phyloP scores from a whole-genome alignment of 1,140 invertebrate species.

The Brachionus paranguensis region DNA sequence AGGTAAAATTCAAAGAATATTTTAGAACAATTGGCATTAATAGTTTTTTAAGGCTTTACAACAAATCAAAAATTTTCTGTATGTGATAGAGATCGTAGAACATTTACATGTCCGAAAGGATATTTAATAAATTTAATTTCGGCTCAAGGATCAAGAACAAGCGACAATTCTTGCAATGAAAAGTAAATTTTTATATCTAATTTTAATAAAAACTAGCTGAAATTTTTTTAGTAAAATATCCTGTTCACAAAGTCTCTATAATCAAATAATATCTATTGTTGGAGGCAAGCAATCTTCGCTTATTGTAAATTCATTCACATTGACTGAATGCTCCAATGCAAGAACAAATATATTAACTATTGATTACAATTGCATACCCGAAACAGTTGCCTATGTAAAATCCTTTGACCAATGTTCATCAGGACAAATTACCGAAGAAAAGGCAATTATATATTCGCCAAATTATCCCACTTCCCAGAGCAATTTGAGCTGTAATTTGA shows the following conservation, averaged over 20 bases:
- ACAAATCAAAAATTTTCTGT: slow-evolving; percentile 2
- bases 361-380: slow-evolving; percentile 34
- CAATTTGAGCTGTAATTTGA: slow-evolving; percentile 23
- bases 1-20: not conserved
- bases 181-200: not conserved
- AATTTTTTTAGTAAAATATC: not conserved
- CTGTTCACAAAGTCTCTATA: slow-evolving; percentile 8
- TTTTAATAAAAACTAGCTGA: not conserved
- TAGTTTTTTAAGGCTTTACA: not conserved
- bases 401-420: not conserved
- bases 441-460: not conserved
- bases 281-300: not conserved
- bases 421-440: not conserved
- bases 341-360: not conserved
- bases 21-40: not conserved
- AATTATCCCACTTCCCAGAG: not conserved
- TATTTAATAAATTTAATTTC: slow-evolving; percentile 23
- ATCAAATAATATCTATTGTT: not conserved
- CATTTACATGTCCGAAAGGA: slow-evolving; percentile 17
- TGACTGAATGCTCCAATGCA: not conserved
- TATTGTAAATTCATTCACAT: not conserved
- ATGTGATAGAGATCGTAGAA: not conserved
- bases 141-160: not conserved
- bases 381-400: slow-evolving; percentile 1
- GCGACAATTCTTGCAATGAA: slow-evolving; percentile 6